Percentiles rank a stretch among this genome's conserved stretches.
phyloP scores from a whole-genome alignment of 2,888 invertebrate species.

The Matsumyia berberina region DNA sequence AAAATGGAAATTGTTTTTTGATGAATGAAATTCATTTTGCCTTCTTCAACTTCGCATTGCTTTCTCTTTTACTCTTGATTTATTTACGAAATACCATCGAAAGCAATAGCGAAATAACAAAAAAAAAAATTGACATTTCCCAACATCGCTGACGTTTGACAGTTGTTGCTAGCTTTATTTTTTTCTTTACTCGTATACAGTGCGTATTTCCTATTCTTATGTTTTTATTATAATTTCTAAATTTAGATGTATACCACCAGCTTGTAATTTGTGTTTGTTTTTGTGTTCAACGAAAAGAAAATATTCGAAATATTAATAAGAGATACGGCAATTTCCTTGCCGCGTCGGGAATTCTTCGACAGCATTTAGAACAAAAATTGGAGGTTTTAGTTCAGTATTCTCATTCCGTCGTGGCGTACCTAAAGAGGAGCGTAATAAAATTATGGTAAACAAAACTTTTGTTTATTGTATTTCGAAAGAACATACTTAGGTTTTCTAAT shows the following conservation, averaged over 20 bases:
- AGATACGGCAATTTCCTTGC: slow-evolving; percentile 45
- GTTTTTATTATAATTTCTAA: slow-evolving; percentile 73
- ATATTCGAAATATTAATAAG: slow-evolving; percentile 63
- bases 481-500: slow-evolving; percentile 20
- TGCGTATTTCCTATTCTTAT: slow-evolving; percentile 63
- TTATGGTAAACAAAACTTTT: slow-evolving; percentile 80
- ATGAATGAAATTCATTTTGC: slow-evolving; percentile 60
- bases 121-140: slow-evolving; percentile 56
- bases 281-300: slow-evolving; percentile 45
- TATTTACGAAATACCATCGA: slow-evolving; percentile 61
- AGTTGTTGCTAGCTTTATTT: slow-evolving; percentile 47
- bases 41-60: slow-evolving; percentile 13
- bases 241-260: slow-evolving; percentile 64
- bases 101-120: slow-evolving; percentile 20
- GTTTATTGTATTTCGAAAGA: slow-evolving; percentile 53
- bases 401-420: slow-evolving; percentile 83
- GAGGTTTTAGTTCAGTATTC: slow-evolving; percentile 82
- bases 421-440: slow-evolving; percentile 80
- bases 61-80: slow-evolving; percentile 45
- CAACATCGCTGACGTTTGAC: slow-evolving; percentile 37
- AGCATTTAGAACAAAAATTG: slow-evolving; percentile 78
- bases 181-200: slow-evolving; percentile 43
- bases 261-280: slow-evolving; percentile 49
- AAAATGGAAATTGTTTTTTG: neutral
- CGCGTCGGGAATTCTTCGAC: slow-evolving; percentile 21